These are phyloP conservation scores for Amphipyra berbera DNA, from an alignment of 2,888 invertebrate genomes.

Conservation along the genomic window DNA sequence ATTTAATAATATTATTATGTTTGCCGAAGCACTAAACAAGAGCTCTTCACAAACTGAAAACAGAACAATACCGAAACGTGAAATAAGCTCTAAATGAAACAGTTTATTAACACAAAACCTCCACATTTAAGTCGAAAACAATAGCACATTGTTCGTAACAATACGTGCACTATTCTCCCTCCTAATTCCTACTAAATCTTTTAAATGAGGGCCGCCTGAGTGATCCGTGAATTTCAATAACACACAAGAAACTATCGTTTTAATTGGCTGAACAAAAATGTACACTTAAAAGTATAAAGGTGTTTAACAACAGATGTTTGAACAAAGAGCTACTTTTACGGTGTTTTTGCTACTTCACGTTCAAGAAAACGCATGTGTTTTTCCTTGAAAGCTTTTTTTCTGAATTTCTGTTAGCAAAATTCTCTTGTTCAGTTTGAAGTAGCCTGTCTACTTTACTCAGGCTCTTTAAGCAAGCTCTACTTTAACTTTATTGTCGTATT, in stretches of 20 bases:
- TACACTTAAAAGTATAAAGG: conserved; percentile 37
- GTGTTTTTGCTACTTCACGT: conserved; percentile 48
- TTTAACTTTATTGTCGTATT: conserved; percentile 31
- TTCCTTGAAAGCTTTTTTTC: conserved; percentile 54
- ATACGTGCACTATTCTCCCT: conserved; percentile 76
- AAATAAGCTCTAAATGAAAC: conserved; percentile 63
- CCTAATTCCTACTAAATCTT: conserved; percentile 81
- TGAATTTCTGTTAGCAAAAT: conserved; percentile 52
- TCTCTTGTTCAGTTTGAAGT: conserved; percentile 49
- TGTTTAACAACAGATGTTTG: conserved; percentile 52
- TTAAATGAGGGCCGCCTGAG: conserved; percentile 78
- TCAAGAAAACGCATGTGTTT: conserved; percentile 54
- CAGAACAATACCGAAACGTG: conserved; percentile 49
- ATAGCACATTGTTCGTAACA: conserved; percentile 83
- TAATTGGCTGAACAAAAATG: conserved; percentile 82
- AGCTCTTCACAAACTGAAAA: conserved; percentile 44
- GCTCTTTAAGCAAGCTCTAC: conserved; percentile 33
- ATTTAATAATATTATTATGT: conserved; percentile 4
- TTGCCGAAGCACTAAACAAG: conserved; percentile 25
- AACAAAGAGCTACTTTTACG: conserved; percentile 54
- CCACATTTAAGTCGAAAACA: conserved; percentile 77
- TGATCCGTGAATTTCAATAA: conserved; percentile 80
- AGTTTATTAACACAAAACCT: conserved; percentile 66
- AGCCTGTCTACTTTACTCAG: conserved; percentile 37
- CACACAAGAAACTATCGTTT: conserved; percentile 75